Percentiles rank a stretch among this genome's conserved stretches.
These are phyloP conservation scores for Cyaniris semiargus DNA, from an alignment of 2,888 invertebrate genomes.

Conservation along the genomic window DNA sequence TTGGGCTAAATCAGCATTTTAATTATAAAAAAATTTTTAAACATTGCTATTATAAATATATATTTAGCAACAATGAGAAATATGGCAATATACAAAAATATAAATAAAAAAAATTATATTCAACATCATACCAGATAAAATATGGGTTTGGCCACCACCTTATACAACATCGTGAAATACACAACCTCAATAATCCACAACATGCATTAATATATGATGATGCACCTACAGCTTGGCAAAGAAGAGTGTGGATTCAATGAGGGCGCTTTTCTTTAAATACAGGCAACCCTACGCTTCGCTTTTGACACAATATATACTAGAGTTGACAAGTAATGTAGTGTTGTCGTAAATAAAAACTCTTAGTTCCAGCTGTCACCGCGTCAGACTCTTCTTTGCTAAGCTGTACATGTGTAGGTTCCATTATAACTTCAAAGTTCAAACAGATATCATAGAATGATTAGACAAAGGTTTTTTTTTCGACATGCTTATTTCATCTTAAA, in stretches of 20 bases:
- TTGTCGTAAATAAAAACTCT: no score
- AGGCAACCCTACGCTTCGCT: no score
- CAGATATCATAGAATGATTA: background rate
- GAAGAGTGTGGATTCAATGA: no score
- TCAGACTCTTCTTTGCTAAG: no score
- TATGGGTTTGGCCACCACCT: conserved; percentile 39
- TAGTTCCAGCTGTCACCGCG: no score
- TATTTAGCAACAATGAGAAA: conserved; percentile 72
- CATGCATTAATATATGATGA: conserved; percentile 37
- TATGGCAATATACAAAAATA: conserved; percentile 54
- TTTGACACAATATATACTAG: no score
- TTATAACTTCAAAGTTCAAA: background rate
- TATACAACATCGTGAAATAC: conserved; percentile 45
- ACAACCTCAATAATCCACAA: conserved; percentile 41
- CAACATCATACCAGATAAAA: conserved; percentile 14
- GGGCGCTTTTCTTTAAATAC: no score
- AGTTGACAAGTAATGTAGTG: no score
- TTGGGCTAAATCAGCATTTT: conserved; percentile 48
- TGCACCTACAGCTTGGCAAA: background rate
- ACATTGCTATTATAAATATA: conserved; percentile 48
- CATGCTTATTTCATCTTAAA: no score
- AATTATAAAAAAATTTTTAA: conserved; percentile 39
- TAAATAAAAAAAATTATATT: conserved; percentile 39
- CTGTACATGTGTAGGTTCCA: background rate
- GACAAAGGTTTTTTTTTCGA: no score